Base-by-base conservation (phyloP, 2,888 invertebrate species). In the Xylocampa areola region DNA sequence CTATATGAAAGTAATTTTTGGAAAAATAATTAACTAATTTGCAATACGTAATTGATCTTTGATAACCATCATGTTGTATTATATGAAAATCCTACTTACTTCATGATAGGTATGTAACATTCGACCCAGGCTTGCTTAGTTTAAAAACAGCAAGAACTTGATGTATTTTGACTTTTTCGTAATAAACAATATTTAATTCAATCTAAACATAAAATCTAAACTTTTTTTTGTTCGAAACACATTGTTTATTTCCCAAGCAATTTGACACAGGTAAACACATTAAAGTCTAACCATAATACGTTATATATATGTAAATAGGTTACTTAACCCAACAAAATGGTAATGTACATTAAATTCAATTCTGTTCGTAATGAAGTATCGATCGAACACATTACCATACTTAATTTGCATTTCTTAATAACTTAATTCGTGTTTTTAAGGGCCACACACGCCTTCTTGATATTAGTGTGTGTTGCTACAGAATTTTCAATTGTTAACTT, bases 271-370 rank as follows among this genome's bases (percentile, higher is more conserved):
- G 29, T 49, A 44, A 44, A 49, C 23, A 49, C 50, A 55, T 55
- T 45, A 49, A 51, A 64, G 44, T 57, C 33, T n/a, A 39, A n/a
- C 16, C 51, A 36, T 51, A 60, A 65, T 41, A 41, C n/a, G 39
- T 47, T 54, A 69, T 58, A 37, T 71, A 53, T 61, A 66, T 66
- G 70, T 50, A 73, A 73, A 71, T 71, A 41, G 25, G 47, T 61
- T 50, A 32, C 53, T 69, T 40, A 33, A 30, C 43, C 13, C 44
- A 68, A 64, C 57, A 27, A 39, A 43, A 41, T 55, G 48, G 41
- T 62, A 41, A 54, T 33, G 32, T 40, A 48, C 19, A 44, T 67
- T 61, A 48, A 68, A 68, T 63, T 68, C 45, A 55, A 55, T 55
- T 41, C 63, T 11, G 48, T 39, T 13, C 21, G 41, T 55, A 50